phyloP scores from a whole-genome alignment of 2,113 vertebrate genomes.

The Ptyas mucosa region DNA sequence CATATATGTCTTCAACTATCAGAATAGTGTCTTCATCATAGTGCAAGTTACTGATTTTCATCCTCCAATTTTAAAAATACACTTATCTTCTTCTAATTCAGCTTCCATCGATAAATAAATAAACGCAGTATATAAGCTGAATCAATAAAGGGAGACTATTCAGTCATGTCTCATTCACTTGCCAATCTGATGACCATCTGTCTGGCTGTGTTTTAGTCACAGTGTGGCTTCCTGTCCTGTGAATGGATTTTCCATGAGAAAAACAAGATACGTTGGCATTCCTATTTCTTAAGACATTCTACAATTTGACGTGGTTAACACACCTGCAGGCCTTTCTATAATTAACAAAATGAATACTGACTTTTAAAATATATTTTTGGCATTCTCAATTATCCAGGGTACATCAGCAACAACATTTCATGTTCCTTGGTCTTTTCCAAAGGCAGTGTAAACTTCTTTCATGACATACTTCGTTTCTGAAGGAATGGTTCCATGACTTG shows the following conservation, averaged over 20 bases:
- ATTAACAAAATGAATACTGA: neutral
- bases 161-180: neutral
- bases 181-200: neutral
- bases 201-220: neutral
- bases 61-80: neutral
- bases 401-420: neutral
- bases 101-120: neutral
- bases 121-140: neutral
- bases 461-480: neutral
- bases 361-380: neutral
- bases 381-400: neutral
- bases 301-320: neutral
- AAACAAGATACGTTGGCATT: neutral
- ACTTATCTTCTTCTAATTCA: neutral
- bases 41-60: neutral
- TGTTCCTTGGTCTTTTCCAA: neutral
- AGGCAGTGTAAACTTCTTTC: neutral
- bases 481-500: neutral
- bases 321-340: neutral
- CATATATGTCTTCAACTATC: neutral
- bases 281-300: neutral
- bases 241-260: neutral
- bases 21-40: neutral
- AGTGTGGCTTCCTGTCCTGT: neutral
- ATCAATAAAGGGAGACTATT: neutral